phyloP scores from a whole-genome alignment of 1,140 invertebrate genomes.

The Cryptotermes secundus region DNA sequence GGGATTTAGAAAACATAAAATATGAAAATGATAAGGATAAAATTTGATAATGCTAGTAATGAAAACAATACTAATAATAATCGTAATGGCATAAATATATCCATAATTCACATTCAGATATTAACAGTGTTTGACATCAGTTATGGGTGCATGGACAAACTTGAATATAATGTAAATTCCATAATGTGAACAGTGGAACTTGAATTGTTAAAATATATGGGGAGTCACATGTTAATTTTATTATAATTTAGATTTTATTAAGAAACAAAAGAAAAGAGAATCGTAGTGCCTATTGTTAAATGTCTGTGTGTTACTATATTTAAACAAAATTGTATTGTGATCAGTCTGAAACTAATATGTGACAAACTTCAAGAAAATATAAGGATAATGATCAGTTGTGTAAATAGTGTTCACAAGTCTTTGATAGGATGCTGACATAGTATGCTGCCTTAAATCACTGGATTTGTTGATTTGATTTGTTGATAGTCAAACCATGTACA shows the following conservation, averaged over 20 bases:
- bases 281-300: slow-evolving; percentile 15
- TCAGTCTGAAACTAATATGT: not conserved
- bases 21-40: not conserved
- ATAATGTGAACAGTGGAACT: not conserved
- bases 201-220: slow-evolving; percentile 12
- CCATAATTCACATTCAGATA: not conserved
- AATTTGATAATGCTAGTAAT: not conserved
- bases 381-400: not conserved
- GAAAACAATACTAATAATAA: not conserved
- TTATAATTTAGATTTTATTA: slow-evolving; percentile 6
- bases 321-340: not conserved
- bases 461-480: too few species aligned
- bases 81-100: not conserved
- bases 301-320: slow-evolving; percentile 6
- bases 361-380: not conserved
- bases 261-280: not conserved
- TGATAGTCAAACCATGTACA: too few species aligned
- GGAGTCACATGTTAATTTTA: slow-evolving; percentile 5
- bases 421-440: slow-evolving; percentile 1
- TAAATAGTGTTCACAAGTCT: not conserved
- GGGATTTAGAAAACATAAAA: not conserved
- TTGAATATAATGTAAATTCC: not conserved
- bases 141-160: not conserved
- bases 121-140: not conserved
- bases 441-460: too few species aligned